phyloP scores from a whole-genome alignment of 2,797 vertebrate genomes.

The Phrynocephalus vlangalii region DNA sequence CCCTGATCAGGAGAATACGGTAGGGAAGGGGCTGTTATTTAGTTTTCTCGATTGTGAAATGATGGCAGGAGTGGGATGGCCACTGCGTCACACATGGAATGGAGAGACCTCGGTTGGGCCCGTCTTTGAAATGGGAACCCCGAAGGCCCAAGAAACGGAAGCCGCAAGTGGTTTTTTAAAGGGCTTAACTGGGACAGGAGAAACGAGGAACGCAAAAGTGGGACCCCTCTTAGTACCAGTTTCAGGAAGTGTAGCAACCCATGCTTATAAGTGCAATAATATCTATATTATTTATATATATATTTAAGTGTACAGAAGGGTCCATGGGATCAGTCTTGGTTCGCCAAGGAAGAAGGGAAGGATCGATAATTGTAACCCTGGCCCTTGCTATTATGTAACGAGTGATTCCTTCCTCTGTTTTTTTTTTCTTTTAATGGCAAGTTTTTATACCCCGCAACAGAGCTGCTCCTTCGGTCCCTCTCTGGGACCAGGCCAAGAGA shows the following conservation, averaged over 20 bases:
- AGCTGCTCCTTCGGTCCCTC: constrained; percentile 74
- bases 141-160: no score
- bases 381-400: constrained; percentile 77
- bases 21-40: no score
- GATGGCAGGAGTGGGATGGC: no score
- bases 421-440: constrained; percentile 65
- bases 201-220: no score
- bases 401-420: constrained; percentile 32
- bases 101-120: not conserved
- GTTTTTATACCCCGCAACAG: constrained; percentile 75
- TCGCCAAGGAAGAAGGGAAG: constrained; percentile 60
- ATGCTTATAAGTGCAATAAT: not conserved
- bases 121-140: not conserved
- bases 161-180: not conserved
- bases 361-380: constrained; percentile 76
- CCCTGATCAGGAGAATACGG: no score
- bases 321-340: constrained; percentile 34
- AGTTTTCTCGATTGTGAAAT: not conserved
- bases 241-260: not conserved
- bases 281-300: not conserved
- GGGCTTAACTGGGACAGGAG: not conserved
- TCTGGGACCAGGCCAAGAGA: constrained; percentile 50
- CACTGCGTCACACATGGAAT: no score
- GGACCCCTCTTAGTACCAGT: not conserved
- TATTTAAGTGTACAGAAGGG: constrained; percentile 25